phyloP scores from a whole-genome alignment of 2,113 vertebrate species.

The Amphiprion percula region DNA sequence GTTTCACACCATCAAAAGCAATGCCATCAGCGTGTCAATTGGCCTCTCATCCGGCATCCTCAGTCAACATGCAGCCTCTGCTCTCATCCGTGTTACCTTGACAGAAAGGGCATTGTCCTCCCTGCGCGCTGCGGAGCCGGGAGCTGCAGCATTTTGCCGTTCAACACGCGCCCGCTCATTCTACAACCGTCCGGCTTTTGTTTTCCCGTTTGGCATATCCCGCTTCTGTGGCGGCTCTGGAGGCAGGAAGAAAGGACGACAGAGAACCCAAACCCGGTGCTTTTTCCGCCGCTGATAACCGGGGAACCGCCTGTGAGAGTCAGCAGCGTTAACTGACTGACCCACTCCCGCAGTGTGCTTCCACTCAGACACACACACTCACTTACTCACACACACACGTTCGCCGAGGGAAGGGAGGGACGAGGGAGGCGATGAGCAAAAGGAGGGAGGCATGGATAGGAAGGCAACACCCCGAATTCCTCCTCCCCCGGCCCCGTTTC shows the following conservation, averaged over 20 bases:
- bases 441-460: constrained; percentile 67
- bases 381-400: constrained; percentile 10
- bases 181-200: constrained; percentile 64
- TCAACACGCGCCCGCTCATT: constrained; percentile 86
- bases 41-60: constrained; percentile 27
- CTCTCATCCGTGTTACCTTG: constrained; percentile 82
- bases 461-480: constrained; percentile 84
- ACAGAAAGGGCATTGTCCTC: constrained; percentile 86
- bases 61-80: constrained; percentile 12
- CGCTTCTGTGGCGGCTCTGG: constrained; percentile 13
- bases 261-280: constrained; percentile 26
- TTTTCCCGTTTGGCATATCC: constrained; percentile 73
- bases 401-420: constrained; percentile 23
- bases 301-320: constrained; percentile 67
- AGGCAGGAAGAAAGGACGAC: background rate
- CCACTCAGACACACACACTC: constrained; percentile 55
- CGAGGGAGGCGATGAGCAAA: constrained; percentile 55
- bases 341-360: constrained; percentile 75
- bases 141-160: constrained; percentile 85
- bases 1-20: background rate
- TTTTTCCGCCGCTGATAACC: constrained; percentile 32
- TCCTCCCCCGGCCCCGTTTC: constrained; percentile 60
- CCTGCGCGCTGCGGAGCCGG: constrained; percentile 81
- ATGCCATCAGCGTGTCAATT: constrained; percentile 44
- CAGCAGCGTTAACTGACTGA: constrained; percentile 71